phyloP scores from a whole-genome alignment of 2,113 vertebrate genomes.

The Melanerpes aurifrons region DNA sequence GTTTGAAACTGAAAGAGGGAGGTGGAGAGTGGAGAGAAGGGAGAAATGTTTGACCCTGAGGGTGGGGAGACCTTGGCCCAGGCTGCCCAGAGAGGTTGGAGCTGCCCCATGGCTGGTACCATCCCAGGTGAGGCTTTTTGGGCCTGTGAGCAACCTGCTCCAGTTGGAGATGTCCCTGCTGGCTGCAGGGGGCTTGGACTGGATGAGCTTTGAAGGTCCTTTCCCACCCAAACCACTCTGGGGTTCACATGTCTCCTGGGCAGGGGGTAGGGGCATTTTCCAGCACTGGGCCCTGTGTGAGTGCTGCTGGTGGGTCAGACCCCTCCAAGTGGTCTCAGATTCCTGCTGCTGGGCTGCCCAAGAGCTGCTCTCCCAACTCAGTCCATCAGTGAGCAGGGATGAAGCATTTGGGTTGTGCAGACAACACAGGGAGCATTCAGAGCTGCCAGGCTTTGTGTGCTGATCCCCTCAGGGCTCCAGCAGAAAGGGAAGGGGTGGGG shows the following conservation, averaged over 20 bases:
- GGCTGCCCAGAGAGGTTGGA: no score
- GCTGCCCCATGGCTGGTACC: no score
- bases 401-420: background rate
- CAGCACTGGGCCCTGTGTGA: background rate
- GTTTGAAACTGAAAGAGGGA: no score
- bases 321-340: background rate
- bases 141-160: background rate
- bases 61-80: no score
- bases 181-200: background rate
- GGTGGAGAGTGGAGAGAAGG: no score
- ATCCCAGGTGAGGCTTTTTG: no score
- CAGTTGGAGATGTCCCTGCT: background rate
- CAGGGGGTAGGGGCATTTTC: accelerated
- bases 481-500: background rate
- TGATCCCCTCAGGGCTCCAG: background rate
- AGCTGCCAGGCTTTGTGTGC: slow-evolving; percentile 19
- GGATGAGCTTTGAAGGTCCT: background rate
- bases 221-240: background rate
- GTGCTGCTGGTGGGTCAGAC: background rate
- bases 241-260: background rate
- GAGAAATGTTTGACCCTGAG: no score
- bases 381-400: accelerated
- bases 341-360: background rate
- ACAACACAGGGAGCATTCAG: slow-evolving; percentile 40
- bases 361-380: background rate